These are phyloP conservation scores for Nemapogon koenigi DNA, from an alignment of 2,888 invertebrate species.

Conservation along the genomic window DNA sequence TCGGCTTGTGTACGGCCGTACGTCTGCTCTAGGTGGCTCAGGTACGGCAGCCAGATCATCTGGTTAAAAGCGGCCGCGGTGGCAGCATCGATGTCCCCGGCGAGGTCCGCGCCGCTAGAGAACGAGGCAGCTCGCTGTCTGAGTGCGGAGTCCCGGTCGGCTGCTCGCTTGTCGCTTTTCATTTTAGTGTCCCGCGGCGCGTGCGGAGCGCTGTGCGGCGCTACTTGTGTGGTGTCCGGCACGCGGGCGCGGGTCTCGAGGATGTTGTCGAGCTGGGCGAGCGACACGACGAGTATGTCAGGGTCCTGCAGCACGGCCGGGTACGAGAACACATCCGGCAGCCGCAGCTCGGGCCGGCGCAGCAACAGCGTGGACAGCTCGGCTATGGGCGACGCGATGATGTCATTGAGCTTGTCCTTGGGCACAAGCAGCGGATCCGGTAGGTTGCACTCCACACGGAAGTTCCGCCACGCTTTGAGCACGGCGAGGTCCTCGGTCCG, in stretches of 20 bases:
- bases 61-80: constrained; percentile 74
- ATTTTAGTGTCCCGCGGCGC: constrained; percentile 27
- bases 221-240: constrained; percentile 24
- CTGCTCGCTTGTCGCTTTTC: constrained; percentile 23
- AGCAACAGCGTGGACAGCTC: constrained; percentile 79
- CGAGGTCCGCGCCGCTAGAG: constrained; percentile 29
- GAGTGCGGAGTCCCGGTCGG: constrained; percentile 24
- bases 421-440: constrained; percentile 85
- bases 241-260: too few species aligned
- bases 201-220: constrained; percentile 21
- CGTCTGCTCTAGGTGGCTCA: constrained; percentile 50
- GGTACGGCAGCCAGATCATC: constrained; percentile 77
- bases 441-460: constrained; percentile 73
- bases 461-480: constrained; percentile 72
- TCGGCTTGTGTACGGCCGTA: too few species aligned
- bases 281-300: constrained; percentile 77
- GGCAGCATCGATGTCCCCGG: constrained; percentile 73
- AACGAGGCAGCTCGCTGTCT: constrained; percentile 16
- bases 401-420: constrained; percentile 73
- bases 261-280: constrained; percentile 74
- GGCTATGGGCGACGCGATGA: constrained; percentile 73
- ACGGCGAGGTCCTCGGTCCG: constrained; percentile 61
- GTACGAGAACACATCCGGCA: constrained; percentile 76
- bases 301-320: constrained; percentile 78
- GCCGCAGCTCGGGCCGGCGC: constrained; percentile 73